Conservation (phyloP, 92 coral and sea anemone genomes). For the Zoanthus gigantus region DNA sequence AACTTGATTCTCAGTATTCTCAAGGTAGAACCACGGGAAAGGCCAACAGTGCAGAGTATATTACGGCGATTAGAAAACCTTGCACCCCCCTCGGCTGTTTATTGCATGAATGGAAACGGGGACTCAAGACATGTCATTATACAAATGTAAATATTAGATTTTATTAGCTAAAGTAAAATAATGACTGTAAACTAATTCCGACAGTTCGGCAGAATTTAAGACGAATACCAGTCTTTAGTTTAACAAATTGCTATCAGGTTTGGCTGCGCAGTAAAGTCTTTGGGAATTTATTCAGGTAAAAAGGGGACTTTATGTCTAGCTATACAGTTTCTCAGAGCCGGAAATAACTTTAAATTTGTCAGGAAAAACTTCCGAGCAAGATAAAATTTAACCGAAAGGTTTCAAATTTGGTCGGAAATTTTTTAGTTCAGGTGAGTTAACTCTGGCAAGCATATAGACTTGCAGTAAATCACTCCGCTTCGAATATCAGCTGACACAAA, state of each 20-base stretch:
- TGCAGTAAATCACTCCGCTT: no score
- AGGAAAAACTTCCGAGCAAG: no score
- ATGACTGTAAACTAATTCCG: background rate
- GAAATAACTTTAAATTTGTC: no score
- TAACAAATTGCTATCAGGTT: background rate
- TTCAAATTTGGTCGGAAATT: no score
- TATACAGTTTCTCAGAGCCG: no score
- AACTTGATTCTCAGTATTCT: conserved; percentile 85
- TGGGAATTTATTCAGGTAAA: no score
- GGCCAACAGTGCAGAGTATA: conserved; percentile 78
- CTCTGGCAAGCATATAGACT: no score
- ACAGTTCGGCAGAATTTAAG: conserved; percentile 16
- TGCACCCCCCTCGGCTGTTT: conserved; percentile 80
- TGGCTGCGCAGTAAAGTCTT: background rate
- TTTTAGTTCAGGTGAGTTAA: no score
- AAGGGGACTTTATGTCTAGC: no score
- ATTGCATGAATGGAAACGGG: conserved; percentile 45
- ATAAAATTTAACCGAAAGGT: no score
- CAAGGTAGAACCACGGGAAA: conserved; percentile 92
- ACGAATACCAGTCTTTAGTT: background rate
- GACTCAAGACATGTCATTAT: conserved; percentile 57
- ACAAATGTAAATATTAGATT: conserved; percentile 52
- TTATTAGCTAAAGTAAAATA: background rate
- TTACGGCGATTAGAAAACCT: conserved; percentile 79
- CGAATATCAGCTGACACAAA: no score